phyloP scores from a whole-genome alignment of 2,797 vertebrate genomes.

The Gallinago stenura region DNA sequence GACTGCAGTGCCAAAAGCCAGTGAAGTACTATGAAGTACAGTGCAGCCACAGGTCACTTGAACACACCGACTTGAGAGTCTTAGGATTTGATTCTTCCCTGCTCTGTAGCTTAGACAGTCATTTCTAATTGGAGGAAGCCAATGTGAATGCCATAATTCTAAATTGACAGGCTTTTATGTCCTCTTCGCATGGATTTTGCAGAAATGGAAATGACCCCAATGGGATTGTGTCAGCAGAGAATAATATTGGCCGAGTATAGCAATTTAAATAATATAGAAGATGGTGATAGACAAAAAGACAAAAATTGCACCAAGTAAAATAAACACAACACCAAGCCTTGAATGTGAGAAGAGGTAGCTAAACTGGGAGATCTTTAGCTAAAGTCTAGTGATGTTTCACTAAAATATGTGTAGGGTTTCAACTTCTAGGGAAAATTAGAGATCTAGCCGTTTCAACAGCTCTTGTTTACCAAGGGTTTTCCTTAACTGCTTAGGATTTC shows the following conservation, averaged over 20 bases:
- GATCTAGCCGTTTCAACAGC: background rate
- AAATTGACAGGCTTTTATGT: background rate
- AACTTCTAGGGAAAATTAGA: background rate
- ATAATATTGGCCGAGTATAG: background rate
- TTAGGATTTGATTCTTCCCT: background rate
- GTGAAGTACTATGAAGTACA: background rate
- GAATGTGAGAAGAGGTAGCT: background rate
- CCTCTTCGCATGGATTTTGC: background rate
- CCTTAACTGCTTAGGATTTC: constrained; percentile 16
- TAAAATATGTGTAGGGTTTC: background rate
- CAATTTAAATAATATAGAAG: rapidly evolving
- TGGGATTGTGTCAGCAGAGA: background rate
- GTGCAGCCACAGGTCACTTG: background rate
- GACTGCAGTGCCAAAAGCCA: background rate
- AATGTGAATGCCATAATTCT: background rate
- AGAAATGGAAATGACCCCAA: background rate
- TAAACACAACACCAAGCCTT: background rate
- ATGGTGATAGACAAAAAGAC: background rate
- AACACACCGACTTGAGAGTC: background rate
- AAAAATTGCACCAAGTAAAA: background rate
- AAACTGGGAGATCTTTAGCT: background rate
- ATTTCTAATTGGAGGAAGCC: background rate
- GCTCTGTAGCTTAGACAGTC: background rate
- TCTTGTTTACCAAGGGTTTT: background rate
- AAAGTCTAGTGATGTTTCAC: constrained; percentile 27